Base-by-base conservation (phyloP, 2,888 invertebrate species). In the Calameuta filiformis region DNA sequence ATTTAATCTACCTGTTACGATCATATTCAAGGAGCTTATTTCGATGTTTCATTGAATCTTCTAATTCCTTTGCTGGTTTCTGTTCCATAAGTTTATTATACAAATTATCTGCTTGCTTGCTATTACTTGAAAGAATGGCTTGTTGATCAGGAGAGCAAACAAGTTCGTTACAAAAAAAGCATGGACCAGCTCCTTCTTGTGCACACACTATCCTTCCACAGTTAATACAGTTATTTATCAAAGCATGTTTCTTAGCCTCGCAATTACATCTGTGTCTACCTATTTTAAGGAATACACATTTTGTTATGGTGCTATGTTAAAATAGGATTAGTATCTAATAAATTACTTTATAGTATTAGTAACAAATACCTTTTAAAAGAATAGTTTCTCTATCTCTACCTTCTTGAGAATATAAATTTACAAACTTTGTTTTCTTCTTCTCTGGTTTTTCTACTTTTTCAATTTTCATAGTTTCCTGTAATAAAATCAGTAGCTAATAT, bases 161-260 rank as follows among this genome's bases (percentile, higher is more conserved):
- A 90, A 97, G 92, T 86, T 94, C 94, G 0, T 96, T 96, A 92
- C 99, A 99, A 89, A 96, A 98, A 73, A 98, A 94, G 89, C 99
- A 99, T 0, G 98, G 98, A 0, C 99, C 99, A 12, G 98, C 96
- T 1, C 99, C 99, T 92, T 99, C 99, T 92, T 98, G 98, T 77
- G 94, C 94, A 91, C 99, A 99, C 9, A 99, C 96, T 81, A 99
- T 96, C 78, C 98, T 94, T 0, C 99, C 99, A 92, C 99, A 99
- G 80, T 95, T 94, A 15, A 96, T 90, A 88, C 99, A 99, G 92
- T 99, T 99, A 90, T 97, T 98, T 79, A 99, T 93, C 74, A 99
- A 93, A 77, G 94, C 94, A 90, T 99, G 99, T 87, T 95, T 96
- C 4, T 95, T 94, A 0, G 99, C 99, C 91, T 99, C 97, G 89